Evolutionary conservation across 2,797 vertebrate genomes (phyloP), one percentile per base, ranked within the genome.

Genomic region (Cossypha heuglini): DNA sequence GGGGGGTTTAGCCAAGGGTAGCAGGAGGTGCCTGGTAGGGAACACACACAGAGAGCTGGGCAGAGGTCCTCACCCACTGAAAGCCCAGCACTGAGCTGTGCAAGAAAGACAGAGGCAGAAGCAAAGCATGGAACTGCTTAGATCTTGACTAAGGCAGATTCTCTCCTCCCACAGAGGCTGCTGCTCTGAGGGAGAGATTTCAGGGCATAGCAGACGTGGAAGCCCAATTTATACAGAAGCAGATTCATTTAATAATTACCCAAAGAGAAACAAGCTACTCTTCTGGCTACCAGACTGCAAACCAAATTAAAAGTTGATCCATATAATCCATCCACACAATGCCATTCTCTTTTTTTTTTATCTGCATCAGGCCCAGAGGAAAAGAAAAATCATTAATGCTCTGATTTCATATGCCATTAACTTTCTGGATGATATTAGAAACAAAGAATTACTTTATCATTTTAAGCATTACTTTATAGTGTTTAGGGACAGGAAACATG

Each of bases 191-290:
- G 17, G 46, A 90, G 11, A 73, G 26, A n/a, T 71, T 84, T 75
- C 59, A 76, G 74, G 29, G 48, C 69, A 62, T 1, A 67, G 37
- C 13, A 84, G 59, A 68, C 19, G 16, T 64, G 16, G 51, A 69
- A 78, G 69, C 9, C 38, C 17, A 20, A 55, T 93, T 89, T 83
- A 64, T 68, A 66, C 22, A 72, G 40, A 68, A 88, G 42, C 38
- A 92, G 49, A 86, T 59, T 63, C 1, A 90, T 79, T 86, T 89
- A 85, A 52, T 88, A 94, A 92, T 89, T 80, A 95, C 16, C 25
- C 21, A 72, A 64, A 80, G 46, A 62, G 37, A 88, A 90, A 83
- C 18, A 91, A 80, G 38, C 10, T 83, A 61, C 13, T 80, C 35
- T 71, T 88, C 66, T 84, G 66, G 43, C 46, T 88, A 89, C 40